Percentiles rank a stretch among this genome's conserved stretches.
phyloP scores from a whole-genome alignment of 2,888 invertebrate species.

The Crepidodera aurea region DNA sequence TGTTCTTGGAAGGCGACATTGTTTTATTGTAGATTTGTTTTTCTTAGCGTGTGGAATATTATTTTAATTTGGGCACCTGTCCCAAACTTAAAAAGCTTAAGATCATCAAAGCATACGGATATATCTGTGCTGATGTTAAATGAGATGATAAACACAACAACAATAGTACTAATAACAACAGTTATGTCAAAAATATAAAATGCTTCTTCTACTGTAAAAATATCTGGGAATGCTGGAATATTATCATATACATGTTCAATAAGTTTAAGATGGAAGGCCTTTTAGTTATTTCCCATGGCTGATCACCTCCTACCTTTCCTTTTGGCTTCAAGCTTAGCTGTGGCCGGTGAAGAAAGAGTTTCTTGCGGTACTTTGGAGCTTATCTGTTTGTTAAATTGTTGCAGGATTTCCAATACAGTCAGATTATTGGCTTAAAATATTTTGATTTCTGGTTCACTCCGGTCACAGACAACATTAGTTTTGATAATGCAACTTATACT shows the following conservation, averaged over 20 bases:
- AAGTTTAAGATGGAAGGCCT: conserved; percentile 68
- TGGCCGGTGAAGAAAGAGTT: conserved; percentile 37
- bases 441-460: conserved; percentile 76
- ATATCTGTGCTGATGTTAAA: too few species aligned
- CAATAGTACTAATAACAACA: conserved; percentile 79
- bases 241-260: conserved; percentile 88
- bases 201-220: conserved; percentile 98
- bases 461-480: conserved; percentile 80
- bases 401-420: conserved; percentile 77
- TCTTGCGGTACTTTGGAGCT: conserved; percentile 74
- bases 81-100: too few species aligned
- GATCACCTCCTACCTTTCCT: conserved; percentile 46
- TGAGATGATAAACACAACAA: conserved; percentile 86
- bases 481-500: conserved; percentile 80
- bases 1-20: too few species aligned
- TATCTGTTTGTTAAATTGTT: conserved; percentile 81
- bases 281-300: conserved; percentile 49
- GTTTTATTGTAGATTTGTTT: too few species aligned
- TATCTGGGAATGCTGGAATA: conserved; percentile 93
- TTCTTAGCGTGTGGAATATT: too few species aligned
- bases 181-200: conserved; percentile 93
- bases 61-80: too few species aligned
- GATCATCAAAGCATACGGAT: too few species aligned
- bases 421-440: conserved; percentile 78
- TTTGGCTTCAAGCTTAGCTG: conserved; percentile 50